Evolutionary conservation across 1,140 invertebrate species (phyloP).

Genomic region (Calephelis nemesis): DNA sequence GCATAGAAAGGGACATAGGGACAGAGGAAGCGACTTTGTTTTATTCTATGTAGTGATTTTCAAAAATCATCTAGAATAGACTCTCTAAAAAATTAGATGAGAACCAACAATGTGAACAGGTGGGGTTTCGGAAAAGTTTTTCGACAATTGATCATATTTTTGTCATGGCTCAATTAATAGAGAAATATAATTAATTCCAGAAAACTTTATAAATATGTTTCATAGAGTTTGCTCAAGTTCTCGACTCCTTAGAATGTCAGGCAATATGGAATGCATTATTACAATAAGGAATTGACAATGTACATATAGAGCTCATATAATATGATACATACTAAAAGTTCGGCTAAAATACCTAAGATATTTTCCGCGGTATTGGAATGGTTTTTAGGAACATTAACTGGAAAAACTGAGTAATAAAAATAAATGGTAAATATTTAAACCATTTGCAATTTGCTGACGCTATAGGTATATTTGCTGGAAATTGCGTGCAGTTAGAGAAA

Average conservation of each 20-base stretch:
- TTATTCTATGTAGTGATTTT: neutral
- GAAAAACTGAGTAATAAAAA: neutral
- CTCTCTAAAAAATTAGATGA: neutral
- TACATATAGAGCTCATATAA: neutral
- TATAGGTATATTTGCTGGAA: too few species aligned
- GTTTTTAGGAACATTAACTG: neutral
- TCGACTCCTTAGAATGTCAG: neutral
- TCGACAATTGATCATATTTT: conserved; percentile 14
- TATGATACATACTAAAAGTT: neutral
- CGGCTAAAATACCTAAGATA: neutral
- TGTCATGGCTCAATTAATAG: conserved; percentile 4
- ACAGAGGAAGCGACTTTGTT: too few species aligned
- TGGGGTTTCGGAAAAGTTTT: neutral
- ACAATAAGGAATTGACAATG: neutral
- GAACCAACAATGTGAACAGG: conserved; percentile 14
- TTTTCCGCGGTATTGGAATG: neutral
- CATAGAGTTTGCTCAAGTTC: neutral
- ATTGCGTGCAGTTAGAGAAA: too few species aligned
- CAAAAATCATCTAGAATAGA: conserved; percentile 18
- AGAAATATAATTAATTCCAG: conserved; percentile 9
- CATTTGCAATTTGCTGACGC: too few species aligned
- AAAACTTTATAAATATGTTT: neutral
- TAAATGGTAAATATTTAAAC: neutral
- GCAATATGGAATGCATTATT: neutral
- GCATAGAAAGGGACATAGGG: too few species aligned